phyloP scores from a whole-genome alignment of 2,113 vertebrate species.

The Coturnix japonica region DNA sequence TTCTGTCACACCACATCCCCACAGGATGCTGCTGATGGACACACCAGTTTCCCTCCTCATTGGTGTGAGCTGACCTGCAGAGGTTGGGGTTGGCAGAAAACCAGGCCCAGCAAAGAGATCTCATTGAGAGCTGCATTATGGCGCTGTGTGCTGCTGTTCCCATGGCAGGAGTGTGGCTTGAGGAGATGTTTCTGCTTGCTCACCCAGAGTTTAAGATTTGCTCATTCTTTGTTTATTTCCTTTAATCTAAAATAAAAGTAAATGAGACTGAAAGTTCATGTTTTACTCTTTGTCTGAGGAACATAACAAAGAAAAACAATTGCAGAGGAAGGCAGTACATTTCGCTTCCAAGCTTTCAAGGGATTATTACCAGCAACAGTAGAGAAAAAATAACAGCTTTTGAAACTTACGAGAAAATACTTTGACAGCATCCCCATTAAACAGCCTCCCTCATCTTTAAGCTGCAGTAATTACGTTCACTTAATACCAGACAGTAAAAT shows the following conservation, averaged over 20 bases:
- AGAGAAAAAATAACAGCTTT: constrained; percentile 47
- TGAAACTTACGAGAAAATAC: constrained; percentile 49
- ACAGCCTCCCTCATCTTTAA: constrained; percentile 21
- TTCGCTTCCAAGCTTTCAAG: constrained; percentile 49
- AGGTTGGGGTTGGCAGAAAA: background rate
- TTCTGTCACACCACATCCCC: background rate
- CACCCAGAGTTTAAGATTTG: background rate
- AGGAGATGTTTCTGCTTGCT: background rate
- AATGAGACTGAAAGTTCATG: constrained; percentile 6
- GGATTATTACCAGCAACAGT: constrained; percentile 50
- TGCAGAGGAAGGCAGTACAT: constrained; percentile 15
- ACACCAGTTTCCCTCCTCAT: background rate
- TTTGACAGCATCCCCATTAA: constrained; percentile 59
- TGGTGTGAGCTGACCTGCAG: background rate
- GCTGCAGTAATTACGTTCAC: constrained; percentile 39
- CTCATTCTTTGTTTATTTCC: background rate
- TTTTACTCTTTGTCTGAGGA: constrained; percentile 50
- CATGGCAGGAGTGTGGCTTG: background rate
- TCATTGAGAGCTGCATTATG: background rate
- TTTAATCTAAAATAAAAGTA: constrained; percentile 53
- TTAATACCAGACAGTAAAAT: constrained; percentile 44
- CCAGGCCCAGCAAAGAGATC: background rate
- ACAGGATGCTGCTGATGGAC: background rate
- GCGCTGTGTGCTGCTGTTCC: background rate
- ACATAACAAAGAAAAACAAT: constrained; percentile 58